Evolutionary conservation across 2,797 vertebrate genomes (phyloP).

Genomic region (Psittacula echo): DNA sequence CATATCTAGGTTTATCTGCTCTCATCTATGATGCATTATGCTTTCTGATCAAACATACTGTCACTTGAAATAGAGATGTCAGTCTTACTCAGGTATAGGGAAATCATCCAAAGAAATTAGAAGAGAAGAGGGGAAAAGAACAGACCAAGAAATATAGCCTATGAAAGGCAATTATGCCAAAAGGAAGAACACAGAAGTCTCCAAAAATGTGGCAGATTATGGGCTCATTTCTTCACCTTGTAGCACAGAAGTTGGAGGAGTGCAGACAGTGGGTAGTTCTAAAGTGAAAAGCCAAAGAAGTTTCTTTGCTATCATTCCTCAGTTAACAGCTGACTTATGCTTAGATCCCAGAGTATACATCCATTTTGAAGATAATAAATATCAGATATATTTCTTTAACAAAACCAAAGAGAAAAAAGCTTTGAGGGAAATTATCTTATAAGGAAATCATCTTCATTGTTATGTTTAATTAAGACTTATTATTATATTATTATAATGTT

Average conservation of each 20-base stretch:
- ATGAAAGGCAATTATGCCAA: neutral
- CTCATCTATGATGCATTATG: neutral
- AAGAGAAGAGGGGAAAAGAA: neutral
- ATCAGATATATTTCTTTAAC: neutral
- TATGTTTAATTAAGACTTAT: neutral
- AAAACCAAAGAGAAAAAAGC: neutral
- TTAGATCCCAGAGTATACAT: neutral
- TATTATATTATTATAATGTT: neutral
- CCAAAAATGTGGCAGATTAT: neutral
- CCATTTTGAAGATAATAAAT: neutral
- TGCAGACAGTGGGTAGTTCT: neutral
- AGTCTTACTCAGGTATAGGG: neutral
- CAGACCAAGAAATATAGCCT: neutral
- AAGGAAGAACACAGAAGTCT: neutral
- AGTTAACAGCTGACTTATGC: neutral
- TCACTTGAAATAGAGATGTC: neutral
- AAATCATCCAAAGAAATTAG: neutral
- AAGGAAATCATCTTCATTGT: neutral
- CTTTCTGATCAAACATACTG: neutral
- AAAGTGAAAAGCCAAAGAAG: neutral
- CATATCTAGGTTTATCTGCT: conserved; percentile 5
- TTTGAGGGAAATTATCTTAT: neutral
- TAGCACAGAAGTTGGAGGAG: neutral
- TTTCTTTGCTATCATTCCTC: neutral
- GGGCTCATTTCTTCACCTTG: neutral